These are phyloP conservation scores for Dendrolimus pini DNA, from an alignment of 2,888 invertebrate genomes.

Conservation along the genomic window DNA sequence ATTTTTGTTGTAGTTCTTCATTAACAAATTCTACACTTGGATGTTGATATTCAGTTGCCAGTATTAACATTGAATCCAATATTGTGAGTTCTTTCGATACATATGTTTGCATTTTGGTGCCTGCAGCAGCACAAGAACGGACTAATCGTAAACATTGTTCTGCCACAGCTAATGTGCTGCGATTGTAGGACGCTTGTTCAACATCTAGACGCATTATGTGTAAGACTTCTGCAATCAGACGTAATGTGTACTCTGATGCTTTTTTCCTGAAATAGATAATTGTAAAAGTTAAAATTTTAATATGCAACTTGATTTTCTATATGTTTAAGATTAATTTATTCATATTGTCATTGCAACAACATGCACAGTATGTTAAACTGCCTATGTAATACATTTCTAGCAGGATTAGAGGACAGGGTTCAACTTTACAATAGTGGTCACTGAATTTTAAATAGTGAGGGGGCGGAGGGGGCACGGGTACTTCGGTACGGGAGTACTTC, in stretches of 20 bases:
- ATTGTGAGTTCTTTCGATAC: slow-evolving; percentile 70
- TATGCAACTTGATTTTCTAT: too few species aligned
- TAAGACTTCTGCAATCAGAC: slow-evolving; percentile 68
- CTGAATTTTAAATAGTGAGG: too few species aligned
- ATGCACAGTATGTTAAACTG: too few species aligned
- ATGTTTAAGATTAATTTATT: too few species aligned
- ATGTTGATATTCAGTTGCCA: slow-evolving; percentile 65
- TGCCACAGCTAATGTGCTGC: slow-evolving; percentile 67
- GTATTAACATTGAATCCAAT: slow-evolving; percentile 63
- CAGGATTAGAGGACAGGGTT: too few species aligned
- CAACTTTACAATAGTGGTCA: too few species aligned
- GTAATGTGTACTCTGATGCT: slow-evolving; percentile 68
- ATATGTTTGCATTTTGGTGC: slow-evolving; percentile 71
- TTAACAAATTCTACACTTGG: slow-evolving; percentile 59
- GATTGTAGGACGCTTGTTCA: slow-evolving; percentile 64
- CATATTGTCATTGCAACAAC: too few species aligned
- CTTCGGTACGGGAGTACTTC: too few species aligned
- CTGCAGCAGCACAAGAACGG: slow-evolving; percentile 72
- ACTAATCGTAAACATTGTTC: slow-evolving; percentile 71
- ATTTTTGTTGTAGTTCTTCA: slow-evolving; percentile 63
- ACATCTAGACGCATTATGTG: slow-evolving; percentile 70
- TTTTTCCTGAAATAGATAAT: slow-evolving; percentile 54
- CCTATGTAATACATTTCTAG: too few species aligned
- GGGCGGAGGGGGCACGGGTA: too few species aligned
- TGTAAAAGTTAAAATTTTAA: slow-evolving; percentile 1